phyloP scores from a whole-genome alignment of 2,888 invertebrate genomes.

The Atethmia centrago region DNA sequence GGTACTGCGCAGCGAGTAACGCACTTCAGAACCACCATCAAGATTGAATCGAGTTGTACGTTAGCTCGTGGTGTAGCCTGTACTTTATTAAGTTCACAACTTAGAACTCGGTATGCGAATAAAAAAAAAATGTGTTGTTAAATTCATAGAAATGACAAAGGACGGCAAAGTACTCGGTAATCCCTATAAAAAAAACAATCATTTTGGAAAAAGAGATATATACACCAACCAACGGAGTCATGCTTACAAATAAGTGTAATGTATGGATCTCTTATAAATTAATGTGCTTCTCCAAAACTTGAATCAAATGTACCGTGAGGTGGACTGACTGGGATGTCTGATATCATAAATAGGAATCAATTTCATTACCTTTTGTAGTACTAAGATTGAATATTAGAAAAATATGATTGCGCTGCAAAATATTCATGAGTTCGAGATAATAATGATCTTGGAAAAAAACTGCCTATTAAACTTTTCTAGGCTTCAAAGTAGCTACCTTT shows the following conservation, averaged over 20 bases:
- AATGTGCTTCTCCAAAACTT: slow-evolving; percentile 65
- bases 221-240: slow-evolving; percentile 77
- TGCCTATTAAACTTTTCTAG: slow-evolving; percentile 49
- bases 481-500: slow-evolving; percentile 54
- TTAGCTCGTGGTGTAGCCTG: too few species aligned
- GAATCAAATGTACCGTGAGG: slow-evolving; percentile 53
- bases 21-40: too few species aligned
- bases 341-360: slow-evolving; percentile 33
- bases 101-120: too few species aligned
- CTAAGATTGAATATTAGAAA: slow-evolving; percentile 58
- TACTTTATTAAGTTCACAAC: too few species aligned
- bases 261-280: slow-evolving; percentile 56
- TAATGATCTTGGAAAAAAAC: slow-evolving; percentile 63
- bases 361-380: slow-evolving; percentile 49
- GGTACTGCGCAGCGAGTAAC: too few species aligned
- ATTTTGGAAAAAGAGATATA: slow-evolving; percentile 57
- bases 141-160: too few species aligned
- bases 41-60: too few species aligned
- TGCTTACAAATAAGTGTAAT: slow-evolving; percentile 73
- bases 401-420: slow-evolving; percentile 65
- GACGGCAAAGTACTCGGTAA: too few species aligned
- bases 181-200: too few species aligned
- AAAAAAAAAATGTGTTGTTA: too few species aligned
- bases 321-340: slow-evolving; percentile 35
- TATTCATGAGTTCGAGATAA: slow-evolving; percentile 59